phyloP scores from a whole-genome alignment of 2,797 vertebrate species.

The Thunnus albacares region DNA sequence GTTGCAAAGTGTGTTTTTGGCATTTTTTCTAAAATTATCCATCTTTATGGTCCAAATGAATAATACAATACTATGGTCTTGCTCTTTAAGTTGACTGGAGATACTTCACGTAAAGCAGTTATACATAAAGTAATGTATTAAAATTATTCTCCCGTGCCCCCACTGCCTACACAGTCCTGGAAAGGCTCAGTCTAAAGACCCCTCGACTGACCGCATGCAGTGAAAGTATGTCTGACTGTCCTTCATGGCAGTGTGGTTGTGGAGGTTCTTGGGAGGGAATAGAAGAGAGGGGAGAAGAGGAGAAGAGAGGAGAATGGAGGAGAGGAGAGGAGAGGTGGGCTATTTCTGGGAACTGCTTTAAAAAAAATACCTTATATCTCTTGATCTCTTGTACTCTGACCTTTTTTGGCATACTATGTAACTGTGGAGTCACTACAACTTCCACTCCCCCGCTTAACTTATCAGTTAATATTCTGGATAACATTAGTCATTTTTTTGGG shows the following conservation, averaged over 20 bases:
- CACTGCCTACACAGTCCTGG: slow-evolving; percentile 32
- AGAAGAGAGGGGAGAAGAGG: background rate
- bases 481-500: background rate
- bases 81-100: background rate
- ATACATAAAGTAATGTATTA: background rate
- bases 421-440: background rate
- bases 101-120: background rate
- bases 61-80: background rate
- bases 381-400: background rate
- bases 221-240: slow-evolving; percentile 32
- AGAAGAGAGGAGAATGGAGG: too few relatives aligned
- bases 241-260: background rate
- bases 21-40: background rate
- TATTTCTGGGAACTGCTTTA: slow-evolving; percentile 12
- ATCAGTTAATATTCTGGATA: too few relatives aligned
- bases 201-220: slow-evolving; percentile 28
- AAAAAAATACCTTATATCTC: too few relatives aligned
- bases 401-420: slow-evolving; percentile 22
- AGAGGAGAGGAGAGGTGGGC: too few relatives aligned
- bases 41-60: background rate
- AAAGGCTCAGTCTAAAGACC: slow-evolving; percentile 14
- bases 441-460: background rate
- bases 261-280: background rate
- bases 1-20: background rate
- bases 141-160: background rate